Base-by-base conservation (phyloP, 2,888 invertebrate genomes). In the Pyrrhia umbra region DNA sequence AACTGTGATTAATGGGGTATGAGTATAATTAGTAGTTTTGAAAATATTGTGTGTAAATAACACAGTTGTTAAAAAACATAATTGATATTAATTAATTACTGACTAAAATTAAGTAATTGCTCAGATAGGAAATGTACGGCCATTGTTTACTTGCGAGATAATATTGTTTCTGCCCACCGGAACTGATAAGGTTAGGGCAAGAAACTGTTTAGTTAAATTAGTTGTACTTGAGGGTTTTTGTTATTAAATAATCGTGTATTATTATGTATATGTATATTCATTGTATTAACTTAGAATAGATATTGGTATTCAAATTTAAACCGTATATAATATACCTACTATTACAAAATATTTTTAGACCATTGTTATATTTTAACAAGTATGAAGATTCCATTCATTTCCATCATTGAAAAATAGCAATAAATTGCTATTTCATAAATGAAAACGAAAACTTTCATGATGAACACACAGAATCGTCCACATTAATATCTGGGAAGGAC, bases 61-160 rank as follows among this genome's bases (percentile, higher is more conserved):
- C 15, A 45, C 8, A 15, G 18, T 30, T 57, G 54, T 25, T 47
- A 58, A 16, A 15, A 39, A 15, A 23, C 6, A 30, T 64, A 43
- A 51, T 59, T 64, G 27, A 58, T 40, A 57, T 46, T 67, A 0
- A 69, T 62, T 47, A 70, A 75, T 58, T 70, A 64, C 55, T 54
- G 13, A 46, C 50, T 40, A 47, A 57, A 39, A 63, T 60, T 66
- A 62, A 45, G 25, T 67, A 68, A 68, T 72, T 76, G 60, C 34
- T 60, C 34, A 43, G 20, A 42, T 67, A 73, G 73, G 77, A 73
- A 79, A 58, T 27, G 18, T 52, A 68, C 23, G 6, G 2, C 42
- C 18, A 63, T 77, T 77, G 75, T 77, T 77, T 68, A 68, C 61
- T 46, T 47, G 16, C 25, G 42, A 56, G 61, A 73, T 73, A 65